Evolutionary conservation across 2,113 vertebrate species (phyloP).

Genomic region (Elachura formosa): DNA sequence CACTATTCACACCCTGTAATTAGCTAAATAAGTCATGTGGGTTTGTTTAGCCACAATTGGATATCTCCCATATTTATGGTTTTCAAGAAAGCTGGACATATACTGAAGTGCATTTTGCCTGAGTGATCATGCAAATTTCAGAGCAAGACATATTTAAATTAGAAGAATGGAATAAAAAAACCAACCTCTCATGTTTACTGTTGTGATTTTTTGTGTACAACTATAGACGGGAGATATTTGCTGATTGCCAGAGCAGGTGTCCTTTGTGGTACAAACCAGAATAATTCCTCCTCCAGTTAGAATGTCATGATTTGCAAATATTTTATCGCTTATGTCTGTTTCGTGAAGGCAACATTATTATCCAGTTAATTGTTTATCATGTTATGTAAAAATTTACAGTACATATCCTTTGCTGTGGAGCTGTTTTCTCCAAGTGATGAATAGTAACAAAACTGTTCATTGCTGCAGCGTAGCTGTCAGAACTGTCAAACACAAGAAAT

Average conservation of each 20-base stretch:
- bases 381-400: neutral
- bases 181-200: neutral
- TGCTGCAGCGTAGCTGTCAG: neutral
- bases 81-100: neutral
- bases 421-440: neutral
- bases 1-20: neutral
- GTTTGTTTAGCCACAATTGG: neutral
- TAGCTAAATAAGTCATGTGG: neutral
- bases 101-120: neutral
- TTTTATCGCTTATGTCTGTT: neutral
- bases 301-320: neutral
- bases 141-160: neutral
- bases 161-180: neutral
- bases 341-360: neutral
- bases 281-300: neutral
- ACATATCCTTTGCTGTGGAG: neutral
- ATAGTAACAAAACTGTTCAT: neutral
- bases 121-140: neutral
- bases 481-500: neutral
- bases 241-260: rapidly evolving
- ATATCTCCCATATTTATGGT: neutral
- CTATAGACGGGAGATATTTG: rapidly evolving
- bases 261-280: neutral
- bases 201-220: neutral
- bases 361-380: neutral